Evolutionary conservation across 2,888 invertebrate genomes (phyloP).

Genomic region (Chrysolina oricalcia): DNA sequence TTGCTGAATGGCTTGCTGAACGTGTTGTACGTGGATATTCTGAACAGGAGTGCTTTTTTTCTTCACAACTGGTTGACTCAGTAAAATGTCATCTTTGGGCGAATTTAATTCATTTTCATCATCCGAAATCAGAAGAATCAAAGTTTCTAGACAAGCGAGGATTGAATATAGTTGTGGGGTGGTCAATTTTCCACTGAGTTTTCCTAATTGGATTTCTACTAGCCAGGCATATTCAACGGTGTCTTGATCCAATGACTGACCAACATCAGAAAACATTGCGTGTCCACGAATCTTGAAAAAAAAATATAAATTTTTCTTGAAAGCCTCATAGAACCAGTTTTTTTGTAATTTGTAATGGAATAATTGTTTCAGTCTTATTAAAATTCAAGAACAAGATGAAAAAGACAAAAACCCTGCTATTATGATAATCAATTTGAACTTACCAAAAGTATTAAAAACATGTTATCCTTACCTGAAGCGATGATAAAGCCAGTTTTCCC

Average conservation of each 20-base stretch:
- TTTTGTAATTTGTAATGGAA: too few species aligned
- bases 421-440: too few species aligned
- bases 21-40: conserved; percentile 64
- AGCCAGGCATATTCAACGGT: conserved; percentile 98
- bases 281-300: conserved; percentile 86
- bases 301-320: not conserved
- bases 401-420: too few species aligned
- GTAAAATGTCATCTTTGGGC: conserved; percentile 81
- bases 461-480: conserved; percentile 78
- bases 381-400: too few species aligned
- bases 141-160: conserved; percentile 90
- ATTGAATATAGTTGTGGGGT: conserved; percentile 92
- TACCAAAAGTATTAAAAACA: too few species aligned
- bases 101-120: conserved; percentile 92
- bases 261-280: conserved; percentile 96
- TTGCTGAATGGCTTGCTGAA: conserved; percentile 64
- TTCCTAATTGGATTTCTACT: conserved; percentile 94
- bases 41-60: conserved; percentile 63
- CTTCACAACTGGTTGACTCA: conserved; percentile 76
- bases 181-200: conserved; percentile 92
- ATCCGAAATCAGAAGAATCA: conserved; percentile 88
- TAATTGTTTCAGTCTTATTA: too few species aligned
- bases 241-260: conserved; percentile 91
- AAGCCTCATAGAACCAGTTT: not conserved
- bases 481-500: conserved; percentile 89